phyloP scores from a whole-genome alignment of 2,113 vertebrate genomes.

The Neolamprologus caudopunctatus region DNA sequence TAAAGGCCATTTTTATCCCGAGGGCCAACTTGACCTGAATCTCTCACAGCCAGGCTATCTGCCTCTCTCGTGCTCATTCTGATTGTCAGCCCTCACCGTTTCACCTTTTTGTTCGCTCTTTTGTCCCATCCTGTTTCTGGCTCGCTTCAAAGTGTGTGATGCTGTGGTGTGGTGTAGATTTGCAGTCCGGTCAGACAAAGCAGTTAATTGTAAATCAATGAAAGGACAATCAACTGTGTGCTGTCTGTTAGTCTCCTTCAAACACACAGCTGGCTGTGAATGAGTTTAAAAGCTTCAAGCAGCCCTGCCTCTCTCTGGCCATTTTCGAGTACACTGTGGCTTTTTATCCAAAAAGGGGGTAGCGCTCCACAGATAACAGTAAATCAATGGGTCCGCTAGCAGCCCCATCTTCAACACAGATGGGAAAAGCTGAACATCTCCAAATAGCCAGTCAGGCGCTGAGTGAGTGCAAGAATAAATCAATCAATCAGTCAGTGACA shows the following conservation, averaged over 20 bases:
- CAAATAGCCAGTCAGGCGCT: constrained; percentile 1
- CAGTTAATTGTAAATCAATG: constrained; percentile 38
- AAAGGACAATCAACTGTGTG: background rate
- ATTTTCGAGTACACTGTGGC: background rate
- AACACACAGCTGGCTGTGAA: constrained; percentile 8
- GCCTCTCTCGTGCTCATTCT: background rate
- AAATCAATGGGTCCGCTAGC: constrained; percentile 26
- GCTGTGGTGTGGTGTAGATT: background rate
- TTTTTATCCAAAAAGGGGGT: background rate
- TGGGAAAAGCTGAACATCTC: background rate
- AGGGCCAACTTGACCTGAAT: background rate
- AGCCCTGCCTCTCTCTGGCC: background rate
- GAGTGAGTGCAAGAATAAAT: background rate
- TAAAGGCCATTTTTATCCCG: background rate
- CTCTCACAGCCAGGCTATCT: background rate
- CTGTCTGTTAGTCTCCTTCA: background rate
- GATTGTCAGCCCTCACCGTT: background rate
- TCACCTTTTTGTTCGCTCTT: background rate
- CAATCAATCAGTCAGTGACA: constrained; percentile 54
- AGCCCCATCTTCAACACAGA: background rate
- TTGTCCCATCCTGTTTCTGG: background rate
- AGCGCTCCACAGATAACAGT: background rate
- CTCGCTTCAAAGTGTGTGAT: background rate
- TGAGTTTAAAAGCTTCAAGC: constrained; percentile 1
- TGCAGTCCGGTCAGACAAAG: background rate